These are phyloP conservation scores for Drosophila truncata DNA, from an alignment of 1,140 invertebrate species.

Conservation along the genomic window DNA sequence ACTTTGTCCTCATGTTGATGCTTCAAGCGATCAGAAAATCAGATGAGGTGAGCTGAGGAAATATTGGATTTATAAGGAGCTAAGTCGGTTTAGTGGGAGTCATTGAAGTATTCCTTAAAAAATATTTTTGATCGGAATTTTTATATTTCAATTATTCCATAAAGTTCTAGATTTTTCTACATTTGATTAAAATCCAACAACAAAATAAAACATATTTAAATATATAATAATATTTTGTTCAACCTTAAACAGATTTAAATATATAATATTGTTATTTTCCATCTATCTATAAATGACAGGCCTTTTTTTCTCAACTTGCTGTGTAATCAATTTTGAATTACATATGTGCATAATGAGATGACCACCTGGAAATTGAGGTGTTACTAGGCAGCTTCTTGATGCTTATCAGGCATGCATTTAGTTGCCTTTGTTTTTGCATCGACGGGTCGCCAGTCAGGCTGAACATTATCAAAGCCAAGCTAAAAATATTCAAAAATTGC, in stretches of 20 bases:
- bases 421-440: conserved; percentile 18
- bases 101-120: not conserved
- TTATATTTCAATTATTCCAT: not conserved
- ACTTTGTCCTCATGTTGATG: not conserved
- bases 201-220: not conserved
- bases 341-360: not conserved
- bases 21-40: not conserved
- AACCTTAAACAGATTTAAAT: not conserved
- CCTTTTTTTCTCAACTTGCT: not conserved
- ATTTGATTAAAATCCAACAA: not conserved
- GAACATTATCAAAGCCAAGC: conserved; percentile 40
- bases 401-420: conserved; percentile 24
- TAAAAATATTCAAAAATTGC: conserved; percentile 43
- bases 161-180: not conserved
- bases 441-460: conserved; percentile 8
- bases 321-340: conserved; percentile 7
- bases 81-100: not conserved
- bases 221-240: not conserved
- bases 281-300: conserved; percentile 11
- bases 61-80: not conserved
- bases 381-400: conserved; percentile 32
- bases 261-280: not conserved
- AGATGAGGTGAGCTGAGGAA: not conserved
- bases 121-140: too few relatives aligned
- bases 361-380: conserved; percentile 27